A percentile compares a stretch with the other conserved stretches of the same genome.
phyloP scores from a whole-genome alignment of 64 coral and sea anemone species.

The Cladopsammia gracilis region DNA sequence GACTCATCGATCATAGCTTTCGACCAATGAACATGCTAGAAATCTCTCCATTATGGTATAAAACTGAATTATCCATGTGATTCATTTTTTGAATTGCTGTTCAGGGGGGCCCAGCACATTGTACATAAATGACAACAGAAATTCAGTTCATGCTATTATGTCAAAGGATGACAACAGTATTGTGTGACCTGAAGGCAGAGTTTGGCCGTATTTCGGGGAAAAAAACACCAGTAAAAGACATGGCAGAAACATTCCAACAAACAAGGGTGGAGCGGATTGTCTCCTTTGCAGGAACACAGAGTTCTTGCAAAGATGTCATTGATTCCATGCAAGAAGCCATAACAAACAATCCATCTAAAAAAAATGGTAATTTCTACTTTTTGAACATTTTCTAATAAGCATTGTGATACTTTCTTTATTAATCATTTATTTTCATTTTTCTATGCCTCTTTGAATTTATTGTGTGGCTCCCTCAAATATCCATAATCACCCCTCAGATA shows the following conservation, averaged over 20 bases:
- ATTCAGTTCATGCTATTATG: too few relatives aligned
- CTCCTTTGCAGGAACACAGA: background rate
- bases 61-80: too few relatives aligned
- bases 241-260: background rate
- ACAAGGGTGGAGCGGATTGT: background rate
- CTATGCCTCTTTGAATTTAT: background rate
- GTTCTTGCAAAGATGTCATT: background rate
- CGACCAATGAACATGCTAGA: too few relatives aligned
- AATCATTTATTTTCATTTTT: background rate
- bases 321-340: background rate
- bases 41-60: too few relatives aligned
- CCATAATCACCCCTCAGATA: background rate
- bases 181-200: too few relatives aligned
- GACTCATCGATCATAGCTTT: too few relatives aligned
- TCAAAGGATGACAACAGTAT: too few relatives aligned
- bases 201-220: background rate
- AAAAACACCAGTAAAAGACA: background rate
- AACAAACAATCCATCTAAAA: background rate
- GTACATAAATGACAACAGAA: too few relatives aligned
- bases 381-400: background rate
- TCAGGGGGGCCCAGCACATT: too few relatives aligned
- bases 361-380: background rate
- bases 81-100: too few relatives aligned
- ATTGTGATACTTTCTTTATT: background rate
- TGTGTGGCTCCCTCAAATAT: background rate